Percentiles rank a stretch among this genome's conserved stretches.
These are phyloP conservation scores for Pygoscelis antarcticus DNA, from an alignment of 2,113 vertebrate genomes.

Conservation along the genomic window DNA sequence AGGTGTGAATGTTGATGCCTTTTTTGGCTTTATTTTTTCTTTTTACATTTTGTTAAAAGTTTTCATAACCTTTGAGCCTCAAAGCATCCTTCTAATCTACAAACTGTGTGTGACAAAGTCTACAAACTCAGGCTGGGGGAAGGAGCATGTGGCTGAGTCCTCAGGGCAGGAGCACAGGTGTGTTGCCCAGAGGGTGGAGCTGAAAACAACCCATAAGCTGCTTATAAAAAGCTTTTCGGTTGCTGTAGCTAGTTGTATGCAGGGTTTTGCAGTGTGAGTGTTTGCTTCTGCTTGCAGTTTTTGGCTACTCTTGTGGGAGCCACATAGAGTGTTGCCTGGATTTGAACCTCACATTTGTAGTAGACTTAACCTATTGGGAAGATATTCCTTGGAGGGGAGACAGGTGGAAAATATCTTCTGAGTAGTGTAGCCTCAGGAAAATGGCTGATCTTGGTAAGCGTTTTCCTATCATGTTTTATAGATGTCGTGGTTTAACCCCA, in stretches of 20 bases:
- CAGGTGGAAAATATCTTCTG: not conserved
- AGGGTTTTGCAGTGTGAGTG: rapidly evolving
- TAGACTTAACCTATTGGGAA: not conserved
- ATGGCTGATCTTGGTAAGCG: not conserved
- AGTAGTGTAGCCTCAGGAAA: not conserved
- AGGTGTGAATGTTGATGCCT: not conserved
- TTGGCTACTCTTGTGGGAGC: not conserved
- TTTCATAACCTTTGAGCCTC: not conserved
- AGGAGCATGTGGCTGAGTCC: not conserved
- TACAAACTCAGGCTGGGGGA: not conserved
- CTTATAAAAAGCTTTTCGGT: not conserved
- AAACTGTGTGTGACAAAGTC: not conserved
- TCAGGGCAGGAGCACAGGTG: not conserved
- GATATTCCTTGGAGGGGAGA: not conserved
- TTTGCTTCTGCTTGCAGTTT: not conserved
- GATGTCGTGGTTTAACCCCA: too few relatives aligned
- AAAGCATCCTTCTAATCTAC: not conserved
- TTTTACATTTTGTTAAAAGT: not conserved
- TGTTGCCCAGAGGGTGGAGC: not conserved
- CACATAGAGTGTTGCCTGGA: rapidly evolving
- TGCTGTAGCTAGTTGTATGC: rapidly evolving
- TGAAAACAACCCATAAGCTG: not conserved
- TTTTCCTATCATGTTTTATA: not conserved
- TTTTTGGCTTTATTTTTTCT: not conserved
- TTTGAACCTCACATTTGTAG: not conserved